Conservation (phyloP, 2,797 vertebrate genomes). For the Picus viridis region DNA sequence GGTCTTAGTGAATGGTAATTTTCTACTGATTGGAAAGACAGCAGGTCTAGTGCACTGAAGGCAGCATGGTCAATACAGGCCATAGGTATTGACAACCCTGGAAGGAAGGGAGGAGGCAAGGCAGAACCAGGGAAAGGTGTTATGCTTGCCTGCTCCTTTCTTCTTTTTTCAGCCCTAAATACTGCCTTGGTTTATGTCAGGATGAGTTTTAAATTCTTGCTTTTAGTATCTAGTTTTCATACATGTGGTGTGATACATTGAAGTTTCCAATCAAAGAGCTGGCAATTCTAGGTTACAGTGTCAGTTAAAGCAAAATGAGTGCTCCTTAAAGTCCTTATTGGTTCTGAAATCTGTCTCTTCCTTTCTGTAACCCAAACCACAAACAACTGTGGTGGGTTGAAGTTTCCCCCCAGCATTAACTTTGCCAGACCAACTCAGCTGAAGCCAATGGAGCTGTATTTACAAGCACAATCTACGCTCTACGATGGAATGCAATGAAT, state of each 20-base stretch:
- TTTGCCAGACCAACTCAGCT: too few species aligned
- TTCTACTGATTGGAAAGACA: constrained; percentile 2
- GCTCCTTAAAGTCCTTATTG: not conserved
- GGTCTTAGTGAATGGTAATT: not conserved
- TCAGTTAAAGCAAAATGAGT: not conserved
- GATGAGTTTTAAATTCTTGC: not conserved
- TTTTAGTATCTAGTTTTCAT: not conserved
- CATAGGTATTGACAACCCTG: not conserved
- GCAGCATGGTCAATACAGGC: not conserved
- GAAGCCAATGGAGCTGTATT: too few species aligned
- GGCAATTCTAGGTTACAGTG: not conserved
- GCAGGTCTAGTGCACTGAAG: not conserved
- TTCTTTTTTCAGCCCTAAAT: not conserved
- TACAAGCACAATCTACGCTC: too few species aligned
- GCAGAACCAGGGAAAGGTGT: not conserved
- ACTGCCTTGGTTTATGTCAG: not conserved
- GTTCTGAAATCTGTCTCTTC: not conserved
- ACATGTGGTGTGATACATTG: accelerated
- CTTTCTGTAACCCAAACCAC: not conserved
- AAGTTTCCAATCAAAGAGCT: not conserved
- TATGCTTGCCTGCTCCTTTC: not conserved
- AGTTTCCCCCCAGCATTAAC: too few species aligned
- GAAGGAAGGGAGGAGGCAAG: not conserved
- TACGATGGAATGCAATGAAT: too few species aligned
- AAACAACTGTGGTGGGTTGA: not conserved